Conservation (phyloP, 2,888 invertebrate species). For the Papilio gigon region DNA sequence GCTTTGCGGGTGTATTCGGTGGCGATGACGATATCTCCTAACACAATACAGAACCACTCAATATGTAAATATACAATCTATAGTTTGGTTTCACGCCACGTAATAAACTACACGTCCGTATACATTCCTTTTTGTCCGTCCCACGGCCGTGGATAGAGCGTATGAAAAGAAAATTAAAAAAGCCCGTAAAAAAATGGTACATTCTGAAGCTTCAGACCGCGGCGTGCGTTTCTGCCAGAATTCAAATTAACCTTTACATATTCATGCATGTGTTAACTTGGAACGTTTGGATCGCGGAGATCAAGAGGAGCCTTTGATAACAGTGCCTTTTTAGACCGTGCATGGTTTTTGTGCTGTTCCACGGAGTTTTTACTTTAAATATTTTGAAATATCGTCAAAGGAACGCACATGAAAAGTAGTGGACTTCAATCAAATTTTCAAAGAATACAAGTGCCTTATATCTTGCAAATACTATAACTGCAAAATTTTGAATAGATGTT, state of each 20-base stretch:
- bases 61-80: neutral
- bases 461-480: too few species aligned
- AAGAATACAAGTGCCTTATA: too few species aligned
- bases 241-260: slow-evolving; percentile 42
- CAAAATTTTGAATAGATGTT: too few species aligned
- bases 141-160: slow-evolving; percentile 19
- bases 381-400: neutral
- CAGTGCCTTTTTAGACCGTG: slow-evolving; percentile 11
- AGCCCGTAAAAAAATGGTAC: slow-evolving; percentile 15
- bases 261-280: slow-evolving; percentile 40
- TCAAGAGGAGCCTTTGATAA: slow-evolving; percentile 32
- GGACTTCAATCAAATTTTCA: neutral
- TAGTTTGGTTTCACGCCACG: neutral
- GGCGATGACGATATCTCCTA: too few species aligned
- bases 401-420: neutral
- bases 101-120: slow-evolving; percentile 6
- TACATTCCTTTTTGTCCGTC: slow-evolving; percentile 16
- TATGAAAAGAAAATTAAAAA: slow-evolving; percentile 17
- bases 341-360: slow-evolving; percentile 7
- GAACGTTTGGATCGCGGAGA: slow-evolving; percentile 36
- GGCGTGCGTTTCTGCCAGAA: slow-evolving; percentile 36
- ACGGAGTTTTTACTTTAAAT: slow-evolving; percentile 12
- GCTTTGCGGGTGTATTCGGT: too few species aligned
- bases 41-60: neutral
- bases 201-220: slow-evolving; percentile 33